phyloP scores from a whole-genome alignment of 2,888 invertebrate genomes.

The Yponomeuta cagnagella region DNA sequence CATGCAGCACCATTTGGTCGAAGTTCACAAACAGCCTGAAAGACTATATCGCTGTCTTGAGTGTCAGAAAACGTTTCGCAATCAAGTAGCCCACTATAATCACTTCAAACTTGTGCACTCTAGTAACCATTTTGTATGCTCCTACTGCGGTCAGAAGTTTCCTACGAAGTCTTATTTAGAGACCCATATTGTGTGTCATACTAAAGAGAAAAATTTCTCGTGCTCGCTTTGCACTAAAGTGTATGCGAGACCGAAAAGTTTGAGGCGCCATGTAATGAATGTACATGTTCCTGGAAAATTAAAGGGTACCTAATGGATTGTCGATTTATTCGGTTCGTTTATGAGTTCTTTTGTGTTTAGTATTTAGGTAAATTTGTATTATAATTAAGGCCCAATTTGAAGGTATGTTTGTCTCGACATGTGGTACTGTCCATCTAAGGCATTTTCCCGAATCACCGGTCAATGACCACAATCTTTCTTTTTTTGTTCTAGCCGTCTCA shows the following conservation, averaged over 20 bases:
- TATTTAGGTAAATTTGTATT: too few species aligned
- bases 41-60: conserved; percentile 30
- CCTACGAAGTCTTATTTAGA: conserved; percentile 47
- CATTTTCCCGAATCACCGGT: not conserved
- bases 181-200: conserved; percentile 70
- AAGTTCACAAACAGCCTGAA: conserved; percentile 26
- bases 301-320: not conserved
- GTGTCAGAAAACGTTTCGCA: conserved; percentile 29
- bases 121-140: conserved; percentile 30
- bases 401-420: too few species aligned
- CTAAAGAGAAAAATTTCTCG: conserved; percentile 64
- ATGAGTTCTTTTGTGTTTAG: too few species aligned
- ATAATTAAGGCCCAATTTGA: too few species aligned
- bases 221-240: conserved; percentile 68
- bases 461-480: conserved; percentile 11
- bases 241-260: conserved; percentile 57
- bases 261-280: conserved; percentile 48
- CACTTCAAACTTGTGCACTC: conserved; percentile 30
- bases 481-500: conserved; percentile 12
- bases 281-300: not conserved
- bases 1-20: conserved; percentile 27
- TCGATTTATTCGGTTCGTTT: not conserved
- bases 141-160: conserved; percentile 56
- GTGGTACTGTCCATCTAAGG: not conserved
- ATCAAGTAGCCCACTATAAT: conserved; percentile 24